These are phyloP conservation scores for Brenthis hecate DNA, from an alignment of 2,888 invertebrate genomes.

Conservation along the genomic window DNA sequence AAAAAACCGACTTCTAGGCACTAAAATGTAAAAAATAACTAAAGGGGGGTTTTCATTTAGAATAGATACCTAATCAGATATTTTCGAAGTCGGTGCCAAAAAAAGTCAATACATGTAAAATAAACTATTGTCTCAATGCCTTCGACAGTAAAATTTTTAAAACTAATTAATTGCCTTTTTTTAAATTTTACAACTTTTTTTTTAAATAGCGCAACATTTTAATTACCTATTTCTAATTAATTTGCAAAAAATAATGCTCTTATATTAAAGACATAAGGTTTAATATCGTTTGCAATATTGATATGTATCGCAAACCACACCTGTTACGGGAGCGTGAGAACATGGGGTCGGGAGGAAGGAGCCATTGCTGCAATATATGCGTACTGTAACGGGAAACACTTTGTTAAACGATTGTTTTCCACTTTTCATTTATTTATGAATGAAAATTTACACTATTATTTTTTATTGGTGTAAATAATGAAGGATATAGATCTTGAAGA, in stretches of 20 bases:
- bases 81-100: too few relatives aligned
- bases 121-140: too few relatives aligned
- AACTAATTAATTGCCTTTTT: too few relatives aligned
- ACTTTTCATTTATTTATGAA: constrained; percentile 2
- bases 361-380: constrained; percentile 41
- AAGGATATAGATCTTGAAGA: neutral
- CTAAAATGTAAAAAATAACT: too few relatives aligned
- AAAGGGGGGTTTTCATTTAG: too few relatives aligned
- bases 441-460: neutral
- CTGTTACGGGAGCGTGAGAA: constrained; percentile 49
- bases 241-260: neutral
- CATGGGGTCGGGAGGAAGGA: constrained; percentile 44
- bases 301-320: constrained; percentile 40
- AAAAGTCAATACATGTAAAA: too few relatives aligned
- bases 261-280: constrained; percentile 12
- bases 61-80: too few relatives aligned
- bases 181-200: neutral
- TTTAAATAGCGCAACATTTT: constrained; percentile 15
- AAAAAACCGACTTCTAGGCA: too few relatives aligned
- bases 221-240: neutral
- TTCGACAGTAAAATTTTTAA: too few relatives aligned
- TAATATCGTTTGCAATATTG: constrained; percentile 28
- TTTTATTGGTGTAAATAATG: neutral
- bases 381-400: constrained; percentile 35
- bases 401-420: constrained; percentile 15